phyloP scores from a whole-genome alignment of 2,113 vertebrate species.

The Rhinoptilus africanus region DNA sequence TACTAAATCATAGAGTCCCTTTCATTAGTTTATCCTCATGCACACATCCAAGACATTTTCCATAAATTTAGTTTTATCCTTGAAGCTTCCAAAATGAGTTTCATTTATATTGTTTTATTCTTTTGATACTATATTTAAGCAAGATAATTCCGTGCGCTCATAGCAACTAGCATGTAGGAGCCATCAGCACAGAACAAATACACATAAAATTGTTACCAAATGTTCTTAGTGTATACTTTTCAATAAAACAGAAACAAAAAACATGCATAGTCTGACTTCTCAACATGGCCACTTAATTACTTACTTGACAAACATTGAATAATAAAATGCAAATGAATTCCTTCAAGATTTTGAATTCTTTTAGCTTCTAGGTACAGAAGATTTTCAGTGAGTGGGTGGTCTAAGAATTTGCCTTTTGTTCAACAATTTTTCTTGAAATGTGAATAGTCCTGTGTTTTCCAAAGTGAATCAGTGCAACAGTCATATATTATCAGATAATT shows the following conservation, averaged over 20 bases:
- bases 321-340: conserved; percentile 28
- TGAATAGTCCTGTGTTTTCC: conserved; percentile 56
- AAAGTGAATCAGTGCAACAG: not conserved
- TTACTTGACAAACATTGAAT: conserved; percentile 18
- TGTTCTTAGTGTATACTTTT: conserved; percentile 26
- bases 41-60: not conserved
- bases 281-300: conserved; percentile 35
- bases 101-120: not conserved
- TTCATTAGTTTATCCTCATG: not conserved
- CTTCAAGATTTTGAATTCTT: not conserved
- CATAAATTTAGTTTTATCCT: not conserved
- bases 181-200: conserved; percentile 43
- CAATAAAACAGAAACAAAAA: conserved; percentile 35
- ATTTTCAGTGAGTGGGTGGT: conserved; percentile 48
- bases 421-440: not conserved
- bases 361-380: not conserved
- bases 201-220: conserved; percentile 46
- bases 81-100: not conserved
- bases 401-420: conserved; percentile 49
- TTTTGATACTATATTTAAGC: not conserved
- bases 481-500: not conserved
- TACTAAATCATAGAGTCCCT: not conserved
- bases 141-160: not conserved
- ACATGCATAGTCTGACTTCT: not conserved
- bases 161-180: not conserved